Percentiles rank a stretch among this genome's conserved stretches.
Conservation (phyloP, 2,888 invertebrate genomes). For the Willowsia nigromaculata region DNA sequence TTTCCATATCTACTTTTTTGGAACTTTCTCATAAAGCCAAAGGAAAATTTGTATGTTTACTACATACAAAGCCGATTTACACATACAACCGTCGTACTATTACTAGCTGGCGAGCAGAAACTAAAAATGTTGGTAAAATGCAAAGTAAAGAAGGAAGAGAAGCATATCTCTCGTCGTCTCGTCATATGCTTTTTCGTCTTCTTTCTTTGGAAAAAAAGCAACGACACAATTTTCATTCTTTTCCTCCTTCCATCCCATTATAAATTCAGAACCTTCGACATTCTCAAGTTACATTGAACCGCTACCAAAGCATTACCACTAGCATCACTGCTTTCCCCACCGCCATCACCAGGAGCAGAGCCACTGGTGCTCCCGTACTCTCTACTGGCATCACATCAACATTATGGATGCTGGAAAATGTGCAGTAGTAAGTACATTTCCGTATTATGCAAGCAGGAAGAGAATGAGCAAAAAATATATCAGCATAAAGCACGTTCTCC, state of each 20-base stretch:
- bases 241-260: conserved; percentile 65
- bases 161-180: not conserved
- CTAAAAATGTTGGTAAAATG: not conserved
- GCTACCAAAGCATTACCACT: not conserved
- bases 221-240: conserved; percentile 73
- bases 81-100: not conserved
- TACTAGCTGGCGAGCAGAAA: not conserved
- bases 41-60: not conserved
- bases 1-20: not conserved
- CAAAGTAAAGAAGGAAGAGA: not conserved
- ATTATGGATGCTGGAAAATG: not conserved
- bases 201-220: not conserved
- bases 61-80: not conserved
- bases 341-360: conserved; percentile 13
- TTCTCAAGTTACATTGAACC: conserved; percentile 68
- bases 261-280: conserved; percentile 69
- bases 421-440: conserved; percentile 33
- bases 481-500: conserved; percentile 9
- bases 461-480: conserved; percentile 11
- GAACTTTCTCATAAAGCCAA: not conserved
- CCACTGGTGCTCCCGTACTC: not conserved
- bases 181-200: too few relatives aligned
- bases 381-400: conserved; percentile 2
- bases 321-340: not conserved
- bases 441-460: conserved; percentile 36